Conservation (phyloP, 2,888 invertebrate genomes). For the Philaethria dido region DNA sequence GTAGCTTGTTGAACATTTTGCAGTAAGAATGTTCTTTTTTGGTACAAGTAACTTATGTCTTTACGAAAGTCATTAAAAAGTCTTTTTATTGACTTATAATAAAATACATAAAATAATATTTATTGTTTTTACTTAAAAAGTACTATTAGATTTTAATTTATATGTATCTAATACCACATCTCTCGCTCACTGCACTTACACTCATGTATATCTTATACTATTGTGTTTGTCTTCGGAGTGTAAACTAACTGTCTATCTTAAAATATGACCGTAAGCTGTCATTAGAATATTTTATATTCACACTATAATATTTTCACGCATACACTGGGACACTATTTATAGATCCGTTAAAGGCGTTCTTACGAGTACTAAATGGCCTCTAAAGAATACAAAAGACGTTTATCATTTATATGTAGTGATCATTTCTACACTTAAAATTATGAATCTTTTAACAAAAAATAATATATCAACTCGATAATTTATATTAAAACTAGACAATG, state of each 20-base stretch:
- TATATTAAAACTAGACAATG: too few relatives aligned
- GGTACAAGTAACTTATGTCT: neutral
- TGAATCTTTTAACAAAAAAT: too few relatives aligned
- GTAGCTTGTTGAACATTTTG: neutral
- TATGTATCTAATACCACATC: too few relatives aligned
- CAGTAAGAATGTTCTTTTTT: neutral
- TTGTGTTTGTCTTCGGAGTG: neutral
- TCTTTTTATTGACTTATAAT: neutral
- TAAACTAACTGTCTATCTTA: slow-evolving; percentile 7
- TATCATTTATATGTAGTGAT: neutral
- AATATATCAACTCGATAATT: too few relatives aligned
- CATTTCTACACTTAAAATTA: neutral
- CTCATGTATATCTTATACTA: too few relatives aligned
- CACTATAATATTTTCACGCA: slow-evolving; percentile 11
- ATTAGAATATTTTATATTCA: slow-evolving; percentile 23
- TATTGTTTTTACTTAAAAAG: too few relatives aligned
- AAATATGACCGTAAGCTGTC: slow-evolving; percentile 8
- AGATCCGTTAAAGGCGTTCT: slow-evolving; percentile 18
- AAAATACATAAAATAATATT: too few relatives aligned
- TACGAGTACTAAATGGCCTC: slow-evolving; percentile 6
- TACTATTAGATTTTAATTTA: too few relatives aligned
- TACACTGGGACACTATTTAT: slow-evolving; percentile 19
- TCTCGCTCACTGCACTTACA: too few relatives aligned
- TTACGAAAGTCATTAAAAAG: too few relatives aligned
- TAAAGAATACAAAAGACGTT: neutral